Base-by-base conservation (phyloP, 1,140 invertebrate genomes). In the Brachystomella parvula region DNA sequence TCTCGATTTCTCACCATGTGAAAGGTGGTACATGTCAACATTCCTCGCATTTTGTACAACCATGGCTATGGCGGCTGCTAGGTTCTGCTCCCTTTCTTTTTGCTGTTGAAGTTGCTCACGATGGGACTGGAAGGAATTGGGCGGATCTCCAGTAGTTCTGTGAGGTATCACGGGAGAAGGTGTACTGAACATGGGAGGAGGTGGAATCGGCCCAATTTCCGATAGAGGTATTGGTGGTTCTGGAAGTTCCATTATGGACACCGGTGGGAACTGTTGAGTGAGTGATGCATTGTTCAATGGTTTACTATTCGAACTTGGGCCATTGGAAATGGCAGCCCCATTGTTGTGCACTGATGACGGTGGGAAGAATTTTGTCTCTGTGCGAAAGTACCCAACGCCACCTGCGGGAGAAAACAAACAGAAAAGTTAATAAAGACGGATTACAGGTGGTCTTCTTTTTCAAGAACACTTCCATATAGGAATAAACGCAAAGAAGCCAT, bases 101-200 rank as follows among this genome's bases (percentile, higher is more conserved):
- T 74, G 72, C 29, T 70, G 66, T 47, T 71, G 69, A 35, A 67
- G 56, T 49, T 69, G 67, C 32, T 72, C 63, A n/a, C 61, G 26
- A 56, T 65, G 70, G 73, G 77, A 32, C n/a, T n/a, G n/a, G n/a
- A n/a, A n/a, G n/a, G n/a, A n/a, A n/a, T n/a, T n/a, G n/a, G n/a
- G n/a, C n/a, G n/a, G n/a, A n/a, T n/a, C n/a, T n/a, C n/a, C n/a
- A n/a, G 31, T 64, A 72, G 72, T 68, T 76, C 74, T 64, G 77
- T 82, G 80, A 64, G 78, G 78, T 64, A 82, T 81, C 59, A 84
- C 75, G 73, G 90, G 89, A 78, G 87, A 89, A 31, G 89, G 89
- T 64, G 89, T 90, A 77, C 88, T 91, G 82, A 95, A 94, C 92
- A 94, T 94, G 63, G 91, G 92, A 63, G 92, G 92, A 69, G 92